phyloP scores from a whole-genome alignment of 2,888 invertebrate genomes.

The Drosophila birchii region DNA sequence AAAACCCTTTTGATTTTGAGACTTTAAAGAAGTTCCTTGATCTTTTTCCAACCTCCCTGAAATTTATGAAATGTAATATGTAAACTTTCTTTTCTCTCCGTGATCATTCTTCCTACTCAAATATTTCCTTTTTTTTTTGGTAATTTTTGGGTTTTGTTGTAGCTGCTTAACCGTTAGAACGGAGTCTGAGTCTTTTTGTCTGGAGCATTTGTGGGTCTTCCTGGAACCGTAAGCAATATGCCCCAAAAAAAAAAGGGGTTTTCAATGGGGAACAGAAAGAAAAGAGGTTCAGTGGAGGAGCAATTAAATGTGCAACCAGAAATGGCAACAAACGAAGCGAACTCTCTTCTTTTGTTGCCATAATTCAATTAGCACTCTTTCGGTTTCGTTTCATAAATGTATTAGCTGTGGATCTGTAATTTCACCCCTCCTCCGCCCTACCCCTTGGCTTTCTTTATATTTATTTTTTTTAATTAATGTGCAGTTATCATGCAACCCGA shows the following conservation, averaged over 20 bases:
- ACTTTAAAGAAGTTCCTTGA: not conserved
- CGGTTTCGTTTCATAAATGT: slow-evolving; percentile 80
- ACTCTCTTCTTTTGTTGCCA: slow-evolving; percentile 64
- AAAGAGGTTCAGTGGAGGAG: slow-evolving; percentile 7
- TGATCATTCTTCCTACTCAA: not conserved
- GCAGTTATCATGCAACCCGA: slow-evolving; percentile 82
- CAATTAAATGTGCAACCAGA: slow-evolving; percentile 66
- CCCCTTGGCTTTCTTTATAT: slow-evolving; percentile 49
- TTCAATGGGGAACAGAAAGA: slow-evolving; percentile 12
- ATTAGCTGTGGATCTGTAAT: slow-evolving; percentile 70
- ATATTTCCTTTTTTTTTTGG: slow-evolving; percentile 16
- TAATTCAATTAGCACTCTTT: slow-evolving; percentile 82
- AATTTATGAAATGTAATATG: not conserved
- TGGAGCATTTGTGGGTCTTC: slow-evolving; percentile 76
- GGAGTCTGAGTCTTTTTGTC: slow-evolving; percentile 55
- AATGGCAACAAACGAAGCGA: slow-evolving; percentile 64
- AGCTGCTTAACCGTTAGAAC: slow-evolving; percentile 76
- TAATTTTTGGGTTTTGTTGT: slow-evolving; percentile 44
- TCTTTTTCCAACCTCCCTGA: not conserved
- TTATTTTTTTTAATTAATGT: slow-evolving; percentile 80
- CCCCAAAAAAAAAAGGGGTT: slow-evolving; percentile 50
- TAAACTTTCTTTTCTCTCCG: not conserved
- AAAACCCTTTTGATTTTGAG: not conserved
- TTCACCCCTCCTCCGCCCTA: slow-evolving; percentile 11
- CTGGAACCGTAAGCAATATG: slow-evolving; percentile 75